Conservation (phyloP, 2,888 invertebrate genomes). For the Zele albiditarsus region DNA sequence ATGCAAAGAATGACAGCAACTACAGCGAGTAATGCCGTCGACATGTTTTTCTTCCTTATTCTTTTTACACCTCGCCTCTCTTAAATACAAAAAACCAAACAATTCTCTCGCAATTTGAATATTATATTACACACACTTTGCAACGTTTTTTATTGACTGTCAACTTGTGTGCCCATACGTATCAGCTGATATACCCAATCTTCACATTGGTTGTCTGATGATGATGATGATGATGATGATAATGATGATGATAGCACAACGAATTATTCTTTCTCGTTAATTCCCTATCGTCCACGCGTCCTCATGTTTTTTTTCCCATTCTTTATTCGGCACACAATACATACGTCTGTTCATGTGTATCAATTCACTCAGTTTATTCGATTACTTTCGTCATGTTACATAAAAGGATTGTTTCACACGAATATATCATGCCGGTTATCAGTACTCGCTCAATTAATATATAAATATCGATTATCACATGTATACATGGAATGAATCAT, state of each 20-base stretch:
- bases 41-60: conserved; percentile 75
- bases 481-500: not conserved
- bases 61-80: not conserved
- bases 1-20: conserved; percentile 88
- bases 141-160: too few species aligned
- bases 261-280: too few species aligned
- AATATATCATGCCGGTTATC: not conserved
- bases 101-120: too few species aligned
- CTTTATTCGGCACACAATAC: too few species aligned
- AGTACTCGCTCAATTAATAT: not conserved
- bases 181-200: too few species aligned
- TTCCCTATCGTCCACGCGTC: not conserved
- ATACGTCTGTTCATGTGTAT: not conserved
- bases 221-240: too few species aligned
- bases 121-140: too few species aligned
- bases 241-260: too few species aligned
- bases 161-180: too few species aligned
- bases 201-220: too few species aligned
- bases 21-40: conserved; percentile 86
- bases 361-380: not conserved
- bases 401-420: not conserved
- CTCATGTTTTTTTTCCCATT: not conserved
- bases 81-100: not conserved
- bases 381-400: not conserved
- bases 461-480: not conserved